These are phyloP conservation scores for Rhimphoctona megacephalus DNA, from an alignment of 2,888 invertebrate genomes.

Conservation along the genomic window DNA sequence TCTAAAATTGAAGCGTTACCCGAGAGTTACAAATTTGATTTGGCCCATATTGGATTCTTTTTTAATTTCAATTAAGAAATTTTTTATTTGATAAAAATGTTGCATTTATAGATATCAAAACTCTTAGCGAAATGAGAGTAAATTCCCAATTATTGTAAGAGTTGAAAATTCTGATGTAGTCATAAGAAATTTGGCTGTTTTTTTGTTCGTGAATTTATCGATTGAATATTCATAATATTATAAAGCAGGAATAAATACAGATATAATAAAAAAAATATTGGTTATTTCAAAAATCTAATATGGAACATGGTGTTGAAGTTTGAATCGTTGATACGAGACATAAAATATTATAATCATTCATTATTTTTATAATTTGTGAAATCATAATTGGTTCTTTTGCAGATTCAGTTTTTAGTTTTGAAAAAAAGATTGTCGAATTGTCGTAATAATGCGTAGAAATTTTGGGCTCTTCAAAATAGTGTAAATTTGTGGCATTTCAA, in stretches of 20 bases:
- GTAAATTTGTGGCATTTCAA: too few relatives aligned
- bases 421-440: too few relatives aligned
- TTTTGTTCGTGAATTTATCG: background rate
- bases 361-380: too few relatives aligned
- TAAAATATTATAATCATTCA: too few relatives aligned
- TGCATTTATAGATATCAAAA: background rate
- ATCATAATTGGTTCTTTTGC: too few relatives aligned
- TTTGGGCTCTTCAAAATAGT: too few relatives aligned
- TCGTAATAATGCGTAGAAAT: too few relatives aligned
- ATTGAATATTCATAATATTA: background rate
- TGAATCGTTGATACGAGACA: too few relatives aligned
- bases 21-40: background rate
- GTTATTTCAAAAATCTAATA: too few relatives aligned
- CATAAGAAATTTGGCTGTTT: background rate
- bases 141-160: background rate
- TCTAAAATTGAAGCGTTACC: background rate
- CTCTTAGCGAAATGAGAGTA: background rate
- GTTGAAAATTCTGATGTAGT: background rate
- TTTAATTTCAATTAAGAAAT: background rate
- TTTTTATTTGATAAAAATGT: background rate
- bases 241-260: background rate
- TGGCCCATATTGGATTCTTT: background rate
- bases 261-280: background rate
- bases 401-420: too few relatives aligned
- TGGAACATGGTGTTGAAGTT: too few relatives aligned